A percentile compares a stretch with the other conserved stretches of the same genome.
These are phyloP conservation scores for Microcaecilia unicolor DNA, from an alignment of 2,797 vertebrate species.

Conservation along the genomic window DNA sequence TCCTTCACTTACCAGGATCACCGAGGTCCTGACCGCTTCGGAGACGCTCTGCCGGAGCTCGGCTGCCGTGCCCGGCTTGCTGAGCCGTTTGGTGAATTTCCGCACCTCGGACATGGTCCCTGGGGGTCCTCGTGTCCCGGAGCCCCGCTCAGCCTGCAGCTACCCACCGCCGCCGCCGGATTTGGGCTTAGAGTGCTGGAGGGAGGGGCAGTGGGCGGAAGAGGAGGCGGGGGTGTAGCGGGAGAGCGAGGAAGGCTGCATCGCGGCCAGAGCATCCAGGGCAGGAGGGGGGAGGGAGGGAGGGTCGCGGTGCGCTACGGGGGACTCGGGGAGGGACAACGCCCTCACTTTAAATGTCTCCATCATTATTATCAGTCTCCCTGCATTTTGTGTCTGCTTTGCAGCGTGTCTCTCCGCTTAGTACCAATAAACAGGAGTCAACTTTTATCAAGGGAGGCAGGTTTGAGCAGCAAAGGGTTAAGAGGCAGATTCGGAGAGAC, in stretches of 20 bases:
- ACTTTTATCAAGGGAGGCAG: too few species aligned
- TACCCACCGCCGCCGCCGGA: conserved; percentile 24
- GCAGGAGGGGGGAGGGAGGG: background rate
- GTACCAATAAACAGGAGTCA: too few species aligned
- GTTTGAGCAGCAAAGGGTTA: too few species aligned
- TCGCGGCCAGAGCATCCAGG: background rate
- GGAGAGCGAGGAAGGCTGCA: conserved; percentile 1
- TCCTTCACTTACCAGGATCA: conserved; percentile 68
- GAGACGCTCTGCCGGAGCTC: conserved; percentile 90
- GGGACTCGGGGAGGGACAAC: conserved; percentile 13
- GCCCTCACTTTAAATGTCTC: conserved; percentile 15
- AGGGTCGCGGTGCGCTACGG: too few species aligned
- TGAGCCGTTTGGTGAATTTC: conserved; percentile 91
- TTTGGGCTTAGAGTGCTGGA: too few species aligned
- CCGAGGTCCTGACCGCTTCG: conserved; percentile 80
- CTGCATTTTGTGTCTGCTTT: conserved; percentile 12
- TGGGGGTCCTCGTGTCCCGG: background rate
- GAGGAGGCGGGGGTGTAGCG: conserved; percentile 21
- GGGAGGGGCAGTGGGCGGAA: background rate
- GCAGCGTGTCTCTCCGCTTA: too few species aligned
- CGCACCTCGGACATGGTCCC: conserved; percentile 78
- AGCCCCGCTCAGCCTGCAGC: conserved; percentile 9
- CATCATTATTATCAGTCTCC: too few species aligned
- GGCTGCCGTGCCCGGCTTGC: conserved; percentile 90
- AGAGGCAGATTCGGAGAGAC: too few species aligned